Percentiles rank a stretch among this genome's conserved stretches.
Conservation (phyloP, 2,888 invertebrate genomes). For the Sepiola atlantica region DNA sequence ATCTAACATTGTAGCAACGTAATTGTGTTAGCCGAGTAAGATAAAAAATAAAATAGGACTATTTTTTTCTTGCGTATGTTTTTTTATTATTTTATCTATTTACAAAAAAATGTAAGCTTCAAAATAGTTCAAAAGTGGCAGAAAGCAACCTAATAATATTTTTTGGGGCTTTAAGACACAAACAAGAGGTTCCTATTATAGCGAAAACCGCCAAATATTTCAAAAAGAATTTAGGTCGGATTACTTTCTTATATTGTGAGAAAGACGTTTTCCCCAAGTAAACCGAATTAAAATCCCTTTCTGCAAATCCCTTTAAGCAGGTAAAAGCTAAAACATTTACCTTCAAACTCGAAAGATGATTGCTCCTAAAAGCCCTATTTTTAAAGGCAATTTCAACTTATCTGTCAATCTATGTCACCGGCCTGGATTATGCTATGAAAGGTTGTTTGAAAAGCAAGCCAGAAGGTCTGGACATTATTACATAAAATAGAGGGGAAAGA, state of each 20-base stretch:
- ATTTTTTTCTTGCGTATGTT: no score
- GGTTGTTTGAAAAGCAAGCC: slow-evolving; percentile 19
- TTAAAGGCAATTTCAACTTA: not conserved
- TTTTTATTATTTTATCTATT: no score
- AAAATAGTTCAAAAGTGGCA: no score
- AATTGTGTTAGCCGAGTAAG: no score
- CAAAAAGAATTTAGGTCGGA: not conserved
- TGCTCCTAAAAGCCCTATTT: not conserved
- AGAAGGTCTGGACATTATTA: slow-evolving; percentile 10
- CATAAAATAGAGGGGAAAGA: not conserved
- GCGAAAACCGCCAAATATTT: not conserved
- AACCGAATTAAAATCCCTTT: not conserved
- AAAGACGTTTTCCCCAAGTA: not conserved
- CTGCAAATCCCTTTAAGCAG: not conserved
- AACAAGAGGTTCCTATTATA: no score
- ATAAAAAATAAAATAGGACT: no score
- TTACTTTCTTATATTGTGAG: not conserved
- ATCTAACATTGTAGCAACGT: no score
- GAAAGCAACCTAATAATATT: no score
- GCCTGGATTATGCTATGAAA: not conserved
- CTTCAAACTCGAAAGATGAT: not conserved
- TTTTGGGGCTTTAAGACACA: no score
- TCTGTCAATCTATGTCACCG: not conserved
- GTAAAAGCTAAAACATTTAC: not conserved
- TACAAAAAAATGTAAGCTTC: no score